phyloP scores from a whole-genome alignment of 2,113 vertebrate species.

The Astatoreochromis straeleni region DNA sequence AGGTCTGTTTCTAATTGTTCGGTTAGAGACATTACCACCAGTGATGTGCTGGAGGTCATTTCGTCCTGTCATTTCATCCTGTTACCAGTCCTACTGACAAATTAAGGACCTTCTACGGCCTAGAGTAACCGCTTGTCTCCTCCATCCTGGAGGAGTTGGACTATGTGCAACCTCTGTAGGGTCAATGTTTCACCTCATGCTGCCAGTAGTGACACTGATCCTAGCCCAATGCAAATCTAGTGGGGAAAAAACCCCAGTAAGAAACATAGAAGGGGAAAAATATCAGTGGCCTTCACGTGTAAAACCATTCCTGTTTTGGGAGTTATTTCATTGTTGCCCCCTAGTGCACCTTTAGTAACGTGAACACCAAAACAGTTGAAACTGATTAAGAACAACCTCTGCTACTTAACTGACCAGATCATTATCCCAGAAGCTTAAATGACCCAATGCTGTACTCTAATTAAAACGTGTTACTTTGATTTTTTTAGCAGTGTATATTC shows the following conservation, averaged over 20 bases:
- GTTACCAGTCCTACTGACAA: neutral
- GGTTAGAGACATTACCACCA: neutral
- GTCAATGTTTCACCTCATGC: neutral
- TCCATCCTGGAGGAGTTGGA: neutral
- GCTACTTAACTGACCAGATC: neutral
- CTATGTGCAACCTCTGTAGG: neutral
- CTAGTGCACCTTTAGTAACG: neutral
- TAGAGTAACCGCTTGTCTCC: neutral
- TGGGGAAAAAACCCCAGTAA: accelerated
- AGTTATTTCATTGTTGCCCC: neutral
- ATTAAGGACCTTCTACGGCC: neutral
- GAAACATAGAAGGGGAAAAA: neutral
- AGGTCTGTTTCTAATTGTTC: neutral
- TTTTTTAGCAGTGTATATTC: neutral
- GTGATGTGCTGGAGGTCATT: neutral
- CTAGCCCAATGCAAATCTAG: neutral
- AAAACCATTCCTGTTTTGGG: neutral
- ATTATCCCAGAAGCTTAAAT: neutral
- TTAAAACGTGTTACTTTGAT: neutral
- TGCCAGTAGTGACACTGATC: neutral
- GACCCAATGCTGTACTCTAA: neutral
- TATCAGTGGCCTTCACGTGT: neutral
- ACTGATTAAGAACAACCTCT: neutral
- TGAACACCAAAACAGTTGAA: neutral
- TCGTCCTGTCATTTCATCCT: neutral